Base-by-base conservation (phyloP, 1,140 invertebrate species). In the Bombus vancouverensis region DNA sequence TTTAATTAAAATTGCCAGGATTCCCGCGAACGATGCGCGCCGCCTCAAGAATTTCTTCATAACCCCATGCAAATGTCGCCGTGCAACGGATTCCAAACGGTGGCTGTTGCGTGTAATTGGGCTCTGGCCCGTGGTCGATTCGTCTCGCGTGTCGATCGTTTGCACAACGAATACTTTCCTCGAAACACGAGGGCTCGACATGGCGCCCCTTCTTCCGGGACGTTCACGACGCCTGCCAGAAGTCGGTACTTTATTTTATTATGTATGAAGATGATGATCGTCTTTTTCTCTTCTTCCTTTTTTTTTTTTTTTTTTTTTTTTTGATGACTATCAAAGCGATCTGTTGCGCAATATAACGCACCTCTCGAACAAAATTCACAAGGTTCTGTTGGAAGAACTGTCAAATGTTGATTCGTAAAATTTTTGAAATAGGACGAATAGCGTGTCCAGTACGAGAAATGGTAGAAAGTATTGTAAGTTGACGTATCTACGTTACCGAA, bases 1-100 rank as follows among this genome's bases (percentile, higher is more conserved):
- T 93, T 94, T 94, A 94, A 94, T 94, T 94, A 94, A 94, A 94
- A 94, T 94, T 80, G 87, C 86, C 89, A 87, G 90, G 77, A 94
- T 94, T 94, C 93, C 87, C 88, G 87, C 80, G 83, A 87, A 89
- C 87, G 82, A 89, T 87, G 87, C 81, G 79, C 87, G 86, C 62
- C 65, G 82, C 82, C 88, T 88, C 76, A 90, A 88, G 93, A 94
- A 93, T 94, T 94, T 94, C 88, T 92, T 93, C 91, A 94, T 94
- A 93, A 91, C 87, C 85, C 89, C 86, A 93, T 93, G 92, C 88
- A 93, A 93, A 93, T 92, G 88, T 92, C 90, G 87, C 72, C 78
- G 86, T 87, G 87, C 87, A 83, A 44, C 70, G 83, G 68, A 91
- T 92, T 88, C 89, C 88, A 53, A 13, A 78, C 70, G 71, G 62